Conservation (phyloP, 2,797 vertebrate species). For the Enteromius anoplus region DNA sequence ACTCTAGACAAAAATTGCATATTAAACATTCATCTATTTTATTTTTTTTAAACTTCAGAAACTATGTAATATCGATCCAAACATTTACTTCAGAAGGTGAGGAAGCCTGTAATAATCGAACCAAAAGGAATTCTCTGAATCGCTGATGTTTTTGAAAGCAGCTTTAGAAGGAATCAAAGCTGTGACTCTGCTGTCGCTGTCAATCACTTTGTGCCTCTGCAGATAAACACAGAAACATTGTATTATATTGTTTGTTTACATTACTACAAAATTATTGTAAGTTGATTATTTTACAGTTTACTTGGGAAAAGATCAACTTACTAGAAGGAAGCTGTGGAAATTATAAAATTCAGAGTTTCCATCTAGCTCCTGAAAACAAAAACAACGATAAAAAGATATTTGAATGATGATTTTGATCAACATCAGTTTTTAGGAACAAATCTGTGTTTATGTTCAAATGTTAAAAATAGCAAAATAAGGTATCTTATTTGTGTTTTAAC, state of each 20-base stretch:
- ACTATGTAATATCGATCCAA: neutral
- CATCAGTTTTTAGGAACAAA: neutral
- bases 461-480: neutral
- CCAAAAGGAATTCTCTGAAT: constrained; percentile 77
- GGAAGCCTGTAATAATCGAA: constrained; percentile 71
- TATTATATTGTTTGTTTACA: neutral
- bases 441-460: neutral
- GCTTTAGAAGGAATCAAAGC: constrained; percentile 79
- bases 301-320: constrained; percentile 61
- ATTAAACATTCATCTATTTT: neutral
- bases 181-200: constrained; percentile 79
- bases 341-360: constrained; percentile 68
- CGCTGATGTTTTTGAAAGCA: constrained; percentile 73
- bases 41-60: neutral
- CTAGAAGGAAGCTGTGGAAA: constrained; percentile 81
- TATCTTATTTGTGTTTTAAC: neutral
- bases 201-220: constrained; percentile 55
- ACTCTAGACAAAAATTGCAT: constrained; percentile 72
- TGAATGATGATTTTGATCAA: neutral
- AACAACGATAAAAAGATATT: neutral
- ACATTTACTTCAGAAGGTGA: constrained; percentile 78
- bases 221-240: constrained; percentile 6
- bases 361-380: constrained; percentile 83
- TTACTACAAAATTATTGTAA: neutral
- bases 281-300: neutral